Evolutionary conservation across 1,140 invertebrate genomes (phyloP), one percentile per base, ranked within the genome.

Genomic region (Lasaia peninsularis): DNA sequence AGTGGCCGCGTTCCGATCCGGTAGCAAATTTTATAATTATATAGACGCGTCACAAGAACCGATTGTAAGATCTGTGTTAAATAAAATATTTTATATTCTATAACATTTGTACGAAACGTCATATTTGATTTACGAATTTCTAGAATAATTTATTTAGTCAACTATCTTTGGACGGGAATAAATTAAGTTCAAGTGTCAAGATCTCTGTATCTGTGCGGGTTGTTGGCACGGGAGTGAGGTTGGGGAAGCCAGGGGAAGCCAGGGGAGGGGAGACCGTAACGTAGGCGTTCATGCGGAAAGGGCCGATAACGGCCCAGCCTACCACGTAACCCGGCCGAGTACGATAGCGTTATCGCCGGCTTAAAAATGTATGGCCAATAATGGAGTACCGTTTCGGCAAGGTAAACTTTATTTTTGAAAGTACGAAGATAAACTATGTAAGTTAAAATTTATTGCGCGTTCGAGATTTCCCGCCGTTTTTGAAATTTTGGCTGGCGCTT

Each of bases 201-300:
- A 83, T 76, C 65, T 71, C 71, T 69, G 58, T 65, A 72, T 88
- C 74, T 75, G 74, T 63, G 52, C 31, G 62, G 69, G 64, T 67
- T 58, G 58, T 52, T 63, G 62, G 60, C 54, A 66, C 53, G 60
- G 56, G 71, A 58, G 53, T 65, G 58, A 58, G 50, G 55, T 62
- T 60, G 49, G 57, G 55, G 60, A 48, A 37, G 64, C 65, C 56
- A 48, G 58, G 52, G 71, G 69, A 55, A 49, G 62, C 32, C 48
- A 58, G 67, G 56, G 55, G 63, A 53, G 44, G 52, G 75, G 66
- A 64, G 56, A 57, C 66, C 64, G 78, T 83, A 80, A 80, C 81
- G 83, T 62, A 75, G 64, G 86, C 88, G 88, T 87, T 88, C 88
- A 89, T 83, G 85, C 73, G 77, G 86, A 89, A 89, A 78, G 76